These are phyloP conservation scores for Ichneumoninae sp. DNA, from an alignment of 2,888 invertebrate species.

Conservation along the genomic window DNA sequence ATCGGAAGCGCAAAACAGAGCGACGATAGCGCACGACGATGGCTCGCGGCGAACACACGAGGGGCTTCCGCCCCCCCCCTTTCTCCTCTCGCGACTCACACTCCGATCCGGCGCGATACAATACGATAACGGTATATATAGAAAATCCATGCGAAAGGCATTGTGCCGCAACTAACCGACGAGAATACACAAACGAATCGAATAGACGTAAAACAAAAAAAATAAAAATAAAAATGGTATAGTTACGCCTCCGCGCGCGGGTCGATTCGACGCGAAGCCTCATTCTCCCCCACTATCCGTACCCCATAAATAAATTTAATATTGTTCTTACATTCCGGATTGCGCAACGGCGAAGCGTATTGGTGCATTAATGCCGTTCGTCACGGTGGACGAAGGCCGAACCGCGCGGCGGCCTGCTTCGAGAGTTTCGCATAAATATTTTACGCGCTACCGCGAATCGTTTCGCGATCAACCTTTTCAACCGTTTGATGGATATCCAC, in stretches of 20 bases:
- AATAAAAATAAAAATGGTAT: not conserved
- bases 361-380: slow-evolving; percentile 61
- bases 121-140: slow-evolving; percentile 19
- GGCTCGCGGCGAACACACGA: slow-evolving; percentile 57
- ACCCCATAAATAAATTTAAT: slow-evolving; percentile 77
- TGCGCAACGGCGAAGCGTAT: slow-evolving; percentile 73
- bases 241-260: slow-evolving; percentile 6
- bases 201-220: not conserved
- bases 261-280: slow-evolving; percentile 56
- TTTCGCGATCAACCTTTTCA: slow-evolving; percentile 57
- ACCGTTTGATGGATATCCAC: slow-evolving; percentile 61
- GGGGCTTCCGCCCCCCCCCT: slow-evolving; percentile 71
- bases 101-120: slow-evolving; percentile 16
- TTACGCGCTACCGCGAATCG: slow-evolving; percentile 47
- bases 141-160: slow-evolving; percentile 14
- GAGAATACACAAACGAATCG: slow-evolving; percentile 29
- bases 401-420: slow-evolving; percentile 44
- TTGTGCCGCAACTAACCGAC: slow-evolving; percentile 12
- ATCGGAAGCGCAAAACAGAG: slow-evolving; percentile 15
- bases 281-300: slow-evolving; percentile 62
- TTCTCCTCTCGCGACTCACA: slow-evolving; percentile 62
- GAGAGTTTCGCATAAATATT: slow-evolving; percentile 55
- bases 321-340: slow-evolving; percentile 77
- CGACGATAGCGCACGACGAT: not conserved
- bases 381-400: slow-evolving; percentile 67